Conservation (phyloP, 2,888 invertebrate genomes). For the Chrysotoxum bicinctum region DNA sequence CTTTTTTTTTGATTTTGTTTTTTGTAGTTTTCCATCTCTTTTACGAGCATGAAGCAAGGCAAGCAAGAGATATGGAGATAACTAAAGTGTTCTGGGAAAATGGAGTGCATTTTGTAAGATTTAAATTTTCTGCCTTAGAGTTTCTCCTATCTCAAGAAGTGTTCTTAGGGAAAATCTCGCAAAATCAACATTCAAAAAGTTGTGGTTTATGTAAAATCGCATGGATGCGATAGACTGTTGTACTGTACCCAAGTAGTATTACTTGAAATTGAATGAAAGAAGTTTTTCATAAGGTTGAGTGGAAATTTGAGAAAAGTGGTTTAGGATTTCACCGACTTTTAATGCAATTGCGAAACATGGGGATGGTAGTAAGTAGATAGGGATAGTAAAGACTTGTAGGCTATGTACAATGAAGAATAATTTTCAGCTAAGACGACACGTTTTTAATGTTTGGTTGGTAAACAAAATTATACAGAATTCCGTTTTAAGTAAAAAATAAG, state of each 20-base stretch:
- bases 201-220: not conserved
- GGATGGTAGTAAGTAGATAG: no score
- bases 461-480: not conserved
- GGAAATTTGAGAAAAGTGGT: not conserved
- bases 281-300: not conserved
- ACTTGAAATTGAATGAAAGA: not conserved
- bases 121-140: not conserved
- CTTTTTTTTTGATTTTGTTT: not conserved
- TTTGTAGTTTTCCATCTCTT: not conserved
- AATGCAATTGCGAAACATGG: not conserved
- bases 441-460: not conserved
- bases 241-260: no score
- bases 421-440: not conserved
- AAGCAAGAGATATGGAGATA: not conserved
- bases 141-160: not conserved
- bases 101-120: not conserved
- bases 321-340: not conserved
- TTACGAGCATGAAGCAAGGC: not conserved
- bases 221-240: not conserved
- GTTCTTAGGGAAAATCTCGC: not conserved
- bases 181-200: constrained; percentile 13
- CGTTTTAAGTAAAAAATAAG: no score
- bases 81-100: not conserved
- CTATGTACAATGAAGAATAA: not conserved
- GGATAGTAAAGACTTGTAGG: not conserved